These are phyloP conservation scores for Buphagus erythrorhynchus DNA, from an alignment of 2,797 vertebrate species.

Conservation along the genomic window DNA sequence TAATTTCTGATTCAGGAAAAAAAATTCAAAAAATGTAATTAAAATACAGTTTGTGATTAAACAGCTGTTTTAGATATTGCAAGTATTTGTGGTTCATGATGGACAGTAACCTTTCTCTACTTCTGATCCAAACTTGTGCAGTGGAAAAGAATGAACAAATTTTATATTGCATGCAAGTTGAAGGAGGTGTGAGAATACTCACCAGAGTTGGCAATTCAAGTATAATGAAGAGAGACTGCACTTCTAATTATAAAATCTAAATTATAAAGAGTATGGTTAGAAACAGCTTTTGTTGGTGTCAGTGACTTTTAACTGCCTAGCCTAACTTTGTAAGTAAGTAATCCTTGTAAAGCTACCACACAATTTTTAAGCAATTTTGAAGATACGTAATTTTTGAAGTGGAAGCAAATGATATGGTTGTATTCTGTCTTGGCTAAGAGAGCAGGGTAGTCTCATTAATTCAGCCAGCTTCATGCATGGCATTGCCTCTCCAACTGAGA, in stretches of 20 bases:
- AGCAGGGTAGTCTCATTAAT: neutral
- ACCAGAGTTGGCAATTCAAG: neutral
- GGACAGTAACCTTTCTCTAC: neutral
- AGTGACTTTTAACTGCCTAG: neutral
- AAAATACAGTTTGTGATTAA: neutral
- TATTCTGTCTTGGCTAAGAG: neutral
- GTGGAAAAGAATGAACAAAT: neutral
- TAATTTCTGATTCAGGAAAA: neutral
- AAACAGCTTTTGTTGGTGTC: neutral
- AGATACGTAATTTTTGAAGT: rapidly evolving
- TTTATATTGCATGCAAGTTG: neutral
- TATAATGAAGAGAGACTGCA: neutral
- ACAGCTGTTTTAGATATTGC: neutral
- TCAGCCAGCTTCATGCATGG: neutral
- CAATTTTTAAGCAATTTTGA: neutral
- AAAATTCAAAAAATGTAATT: neutral
- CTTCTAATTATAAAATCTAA: neutral
- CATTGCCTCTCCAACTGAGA: neutral
- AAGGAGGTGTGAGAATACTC: neutral
- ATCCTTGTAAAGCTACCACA: neutral
- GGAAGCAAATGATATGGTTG: neutral
- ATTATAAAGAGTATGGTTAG: neutral
- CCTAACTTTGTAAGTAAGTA: neutral
- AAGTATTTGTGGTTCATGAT: neutral
- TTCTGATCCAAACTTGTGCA: neutral